Evolutionary conservation across 2,113 vertebrate genomes (phyloP).

Genomic region (Tapirus terrestris): DNA sequence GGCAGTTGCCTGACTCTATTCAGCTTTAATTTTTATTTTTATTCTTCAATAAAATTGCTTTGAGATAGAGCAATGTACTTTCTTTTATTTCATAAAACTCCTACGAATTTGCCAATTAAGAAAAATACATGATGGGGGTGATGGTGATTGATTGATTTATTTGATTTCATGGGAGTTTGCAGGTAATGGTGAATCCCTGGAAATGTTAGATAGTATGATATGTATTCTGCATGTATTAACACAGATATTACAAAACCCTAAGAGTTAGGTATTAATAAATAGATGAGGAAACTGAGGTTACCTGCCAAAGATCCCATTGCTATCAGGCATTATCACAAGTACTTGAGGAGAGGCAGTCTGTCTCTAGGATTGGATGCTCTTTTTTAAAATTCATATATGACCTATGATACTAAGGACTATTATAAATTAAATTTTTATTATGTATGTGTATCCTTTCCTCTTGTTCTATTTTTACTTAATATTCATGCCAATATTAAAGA

Average conservation of each 20-base stretch:
- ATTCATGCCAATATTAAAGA: not conserved
- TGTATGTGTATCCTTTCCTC: not conserved
- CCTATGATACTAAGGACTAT: not conserved
- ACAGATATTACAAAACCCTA: not conserved
- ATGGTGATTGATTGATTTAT: not conserved
- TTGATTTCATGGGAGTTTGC: not conserved
- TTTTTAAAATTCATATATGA: not conserved
- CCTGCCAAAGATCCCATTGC: not conserved
- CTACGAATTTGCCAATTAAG: not conserved
- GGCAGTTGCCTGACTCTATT: not conserved
- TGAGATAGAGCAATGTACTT: not conserved
- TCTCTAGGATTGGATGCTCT: not conserved
- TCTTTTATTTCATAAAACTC: not conserved
- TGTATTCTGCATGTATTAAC: not conserved
- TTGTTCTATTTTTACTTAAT: not conserved
- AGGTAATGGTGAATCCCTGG: not conserved
- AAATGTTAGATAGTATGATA: not conserved
- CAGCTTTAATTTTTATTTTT: not conserved
- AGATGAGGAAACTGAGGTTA: not conserved
- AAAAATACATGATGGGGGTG: not conserved
- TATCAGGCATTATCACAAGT: not conserved
- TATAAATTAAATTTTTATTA: not conserved
- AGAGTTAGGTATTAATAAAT: not conserved
- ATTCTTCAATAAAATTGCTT: not conserved
- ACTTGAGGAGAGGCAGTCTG: not conserved